Evolutionary conservation across 2,113 vertebrate species (phyloP).

Genomic region (Cebus imitator): DNA sequence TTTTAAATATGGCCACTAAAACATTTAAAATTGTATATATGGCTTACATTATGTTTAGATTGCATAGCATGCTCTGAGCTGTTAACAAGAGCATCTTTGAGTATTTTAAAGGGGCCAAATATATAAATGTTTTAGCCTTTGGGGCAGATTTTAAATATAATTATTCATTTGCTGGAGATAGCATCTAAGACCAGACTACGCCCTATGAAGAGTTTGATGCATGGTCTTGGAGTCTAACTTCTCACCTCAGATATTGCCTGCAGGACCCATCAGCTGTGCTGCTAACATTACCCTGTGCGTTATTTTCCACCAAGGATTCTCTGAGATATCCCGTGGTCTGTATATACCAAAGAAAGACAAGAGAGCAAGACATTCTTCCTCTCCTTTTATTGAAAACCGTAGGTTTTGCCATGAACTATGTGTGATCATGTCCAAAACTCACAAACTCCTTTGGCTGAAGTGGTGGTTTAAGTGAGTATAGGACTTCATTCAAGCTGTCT

Average conservation of each 20-base stretch:
- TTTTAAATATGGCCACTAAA: background rate
- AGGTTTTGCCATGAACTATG: background rate
- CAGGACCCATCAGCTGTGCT: background rate
- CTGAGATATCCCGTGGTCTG: background rate
- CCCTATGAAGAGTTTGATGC: background rate
- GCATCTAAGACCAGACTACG: background rate
- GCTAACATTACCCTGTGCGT: background rate
- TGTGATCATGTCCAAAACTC: background rate
- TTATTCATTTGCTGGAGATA: background rate
- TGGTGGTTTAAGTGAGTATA: background rate
- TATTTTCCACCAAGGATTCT: background rate
- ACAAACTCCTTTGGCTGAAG: background rate
- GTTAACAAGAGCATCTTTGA: background rate
- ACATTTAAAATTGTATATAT: background rate
- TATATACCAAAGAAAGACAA: background rate
- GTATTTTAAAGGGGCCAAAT: background rate
- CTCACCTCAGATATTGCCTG: background rate
- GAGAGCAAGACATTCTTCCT: background rate
- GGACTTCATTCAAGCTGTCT: background rate
- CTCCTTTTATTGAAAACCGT: background rate
- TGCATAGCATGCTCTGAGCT: background rate
- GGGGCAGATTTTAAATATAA: background rate
- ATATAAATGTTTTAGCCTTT: background rate
- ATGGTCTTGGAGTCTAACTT: background rate
- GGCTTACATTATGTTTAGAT: background rate